Evolutionary conservation across 2,888 invertebrate genomes (phyloP).

Genomic region (Zhuqinia jingwanae): DNA sequence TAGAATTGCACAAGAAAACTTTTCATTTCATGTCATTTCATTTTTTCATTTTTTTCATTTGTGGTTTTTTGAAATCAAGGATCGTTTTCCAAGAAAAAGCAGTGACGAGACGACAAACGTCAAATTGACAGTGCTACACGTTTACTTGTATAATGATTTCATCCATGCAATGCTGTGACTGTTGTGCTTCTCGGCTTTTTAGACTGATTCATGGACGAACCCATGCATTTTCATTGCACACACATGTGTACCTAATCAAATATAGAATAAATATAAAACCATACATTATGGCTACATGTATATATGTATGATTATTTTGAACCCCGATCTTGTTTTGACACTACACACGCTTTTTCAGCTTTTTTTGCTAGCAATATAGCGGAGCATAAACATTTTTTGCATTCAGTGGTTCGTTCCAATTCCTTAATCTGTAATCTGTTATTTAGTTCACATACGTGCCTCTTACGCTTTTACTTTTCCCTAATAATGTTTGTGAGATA

Average conservation of each 20-base stretch:
- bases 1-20: too few species aligned
- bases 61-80: too few species aligned
- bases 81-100: too few species aligned
- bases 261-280: not conserved
- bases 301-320: not conserved
- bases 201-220: too few species aligned
- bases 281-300: not conserved
- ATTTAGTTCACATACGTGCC: slow-evolving; percentile 26
- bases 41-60: too few species aligned
- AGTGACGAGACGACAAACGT: too few species aligned
- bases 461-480: not conserved
- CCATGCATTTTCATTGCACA: too few species aligned
- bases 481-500: not conserved
- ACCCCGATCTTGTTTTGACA: not conserved
- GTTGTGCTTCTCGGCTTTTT: too few species aligned
- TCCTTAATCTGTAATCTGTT: not conserved
- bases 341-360: not conserved
- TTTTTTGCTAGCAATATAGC: not conserved
- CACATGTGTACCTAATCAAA: not conserved
- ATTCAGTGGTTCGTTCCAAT: not conserved
- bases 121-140: too few species aligned
- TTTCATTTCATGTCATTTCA: too few species aligned
- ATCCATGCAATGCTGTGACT: too few species aligned
- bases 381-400: not conserved
- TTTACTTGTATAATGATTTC: too few species aligned